phyloP scores from a whole-genome alignment of 2,888 invertebrate species.

The Pristionchus maxplancki region DNA sequence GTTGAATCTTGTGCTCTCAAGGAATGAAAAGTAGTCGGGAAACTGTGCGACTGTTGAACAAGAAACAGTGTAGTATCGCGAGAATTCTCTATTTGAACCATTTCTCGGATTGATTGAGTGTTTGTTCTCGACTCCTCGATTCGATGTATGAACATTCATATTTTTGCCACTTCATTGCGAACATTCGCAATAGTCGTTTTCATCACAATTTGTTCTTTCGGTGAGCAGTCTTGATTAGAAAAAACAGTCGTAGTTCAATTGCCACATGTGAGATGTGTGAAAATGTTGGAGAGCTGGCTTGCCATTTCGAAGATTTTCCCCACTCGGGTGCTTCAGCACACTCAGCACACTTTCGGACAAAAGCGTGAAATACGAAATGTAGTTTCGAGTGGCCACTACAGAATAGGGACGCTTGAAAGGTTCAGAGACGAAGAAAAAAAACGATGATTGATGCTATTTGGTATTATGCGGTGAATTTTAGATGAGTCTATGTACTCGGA shows the following conservation, averaged over 20 bases:
- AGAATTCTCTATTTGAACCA: slow-evolving; percentile 20
- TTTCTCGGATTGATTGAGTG: background rate
- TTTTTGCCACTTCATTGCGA: background rate
- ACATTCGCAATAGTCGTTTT: background rate
- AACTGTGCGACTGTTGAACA: background rate
- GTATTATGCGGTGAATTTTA: no score
- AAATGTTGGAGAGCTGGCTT: background rate
- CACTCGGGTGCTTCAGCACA: background rate
- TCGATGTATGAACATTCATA: background rate
- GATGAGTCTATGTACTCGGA: background rate
- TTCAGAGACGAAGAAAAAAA: background rate
- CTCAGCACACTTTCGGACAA: no score
- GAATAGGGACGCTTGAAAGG: background rate
- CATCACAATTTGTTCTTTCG: background rate
- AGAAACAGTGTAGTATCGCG: slow-evolving; percentile 4
- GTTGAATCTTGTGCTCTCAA: background rate
- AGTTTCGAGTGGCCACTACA: background rate
- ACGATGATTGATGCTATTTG: no score
- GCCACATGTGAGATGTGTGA: background rate
- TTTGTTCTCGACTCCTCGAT: background rate
- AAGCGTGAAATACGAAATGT: background rate
- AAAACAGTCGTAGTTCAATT: background rate
- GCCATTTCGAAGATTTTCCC: background rate
- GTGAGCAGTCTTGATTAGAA: background rate
- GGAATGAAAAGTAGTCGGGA: background rate